Evolutionary conservation across 2,888 invertebrate genomes (phyloP), one percentile per base, ranked within the genome.

Genomic region (Anoplius nigerrimus): DNA sequence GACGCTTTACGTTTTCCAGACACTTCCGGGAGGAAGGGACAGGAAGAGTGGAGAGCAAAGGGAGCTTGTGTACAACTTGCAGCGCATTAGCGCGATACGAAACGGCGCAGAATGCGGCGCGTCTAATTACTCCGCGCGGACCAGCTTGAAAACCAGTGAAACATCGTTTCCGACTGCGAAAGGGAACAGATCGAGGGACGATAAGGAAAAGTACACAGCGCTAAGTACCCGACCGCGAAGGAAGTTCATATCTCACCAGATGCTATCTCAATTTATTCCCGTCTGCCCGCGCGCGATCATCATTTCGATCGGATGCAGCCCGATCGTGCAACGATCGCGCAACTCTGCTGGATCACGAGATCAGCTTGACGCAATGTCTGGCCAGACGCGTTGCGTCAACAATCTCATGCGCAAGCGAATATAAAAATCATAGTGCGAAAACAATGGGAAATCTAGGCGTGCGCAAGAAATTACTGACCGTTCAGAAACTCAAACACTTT

Each of bases 91-190:
- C 34, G 34, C 34, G 34, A 34, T 34, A 34, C 34, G 34, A 11
- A 13, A 6, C 6, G 34, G 11, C 34, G 34, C 34, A 34, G 34
- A 34, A 34, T 34, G 34, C 34, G 16, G 11, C 18, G 13, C 67
- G 62, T 59, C 69, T 75, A 79, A 79, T 79, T 75, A 77, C 62
- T 68, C 58, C 55, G 57, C 65, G 15, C 62, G 21, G 22, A 62
- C 68, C 62, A 58, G 69, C 62, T 13, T 16, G 69, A 52, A n/a
- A 48, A 55, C 56, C 34, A 55, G 73, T 77, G 67, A 77, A 79
- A 76, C 76, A 79, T 76, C 71, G 71, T 69, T 79, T 76, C 77
- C 77, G 76, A 71, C 79, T 64, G 67, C 76, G 74, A 79, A 76
- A 73, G 79, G 71, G 71, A 75, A 69, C 73, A 73, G 79, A 77